Evolutionary conservation across 2,113 vertebrate species (phyloP).

Genomic region (Orthonyx spaldingii): DNA sequence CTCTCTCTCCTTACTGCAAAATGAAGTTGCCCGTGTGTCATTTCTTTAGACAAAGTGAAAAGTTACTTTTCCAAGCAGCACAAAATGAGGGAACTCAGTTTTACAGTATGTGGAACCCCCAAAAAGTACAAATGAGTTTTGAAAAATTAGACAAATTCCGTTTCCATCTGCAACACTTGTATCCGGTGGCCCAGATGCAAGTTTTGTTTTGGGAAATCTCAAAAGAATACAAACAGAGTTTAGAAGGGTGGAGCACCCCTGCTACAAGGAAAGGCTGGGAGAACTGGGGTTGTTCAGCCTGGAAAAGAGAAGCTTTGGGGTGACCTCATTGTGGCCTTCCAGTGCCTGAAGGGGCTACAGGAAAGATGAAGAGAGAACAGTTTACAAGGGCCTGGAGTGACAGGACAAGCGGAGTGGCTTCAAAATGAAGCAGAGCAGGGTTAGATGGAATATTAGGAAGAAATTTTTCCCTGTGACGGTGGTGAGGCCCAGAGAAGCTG

Average conservation of each 20-base stretch:
- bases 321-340: neutral
- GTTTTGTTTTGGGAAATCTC: neutral
- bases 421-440: neutral
- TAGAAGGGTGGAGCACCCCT: neutral
- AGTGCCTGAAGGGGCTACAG: neutral
- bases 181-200: neutral
- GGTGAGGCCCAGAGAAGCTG: neutral
- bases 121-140: neutral
- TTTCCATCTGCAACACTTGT: fast-evolving
- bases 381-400: neutral
- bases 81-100: neutral
- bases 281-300: neutral
- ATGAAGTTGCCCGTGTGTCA: neutral
- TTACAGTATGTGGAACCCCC: neutral
- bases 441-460: neutral
- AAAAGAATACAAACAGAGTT: fast-evolving
- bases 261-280: neutral
- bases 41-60: neutral
- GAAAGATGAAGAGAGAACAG: neutral
- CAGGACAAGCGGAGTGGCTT: neutral
- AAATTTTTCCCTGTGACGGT: neutral
- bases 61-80: neutral
- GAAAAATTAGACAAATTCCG: neutral
- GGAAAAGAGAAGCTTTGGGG: neutral
- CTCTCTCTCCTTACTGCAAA: neutral